These are phyloP conservation scores for Unio delphinus DNA, from an alignment of 2,888 invertebrate species.

Conservation along the genomic window DNA sequence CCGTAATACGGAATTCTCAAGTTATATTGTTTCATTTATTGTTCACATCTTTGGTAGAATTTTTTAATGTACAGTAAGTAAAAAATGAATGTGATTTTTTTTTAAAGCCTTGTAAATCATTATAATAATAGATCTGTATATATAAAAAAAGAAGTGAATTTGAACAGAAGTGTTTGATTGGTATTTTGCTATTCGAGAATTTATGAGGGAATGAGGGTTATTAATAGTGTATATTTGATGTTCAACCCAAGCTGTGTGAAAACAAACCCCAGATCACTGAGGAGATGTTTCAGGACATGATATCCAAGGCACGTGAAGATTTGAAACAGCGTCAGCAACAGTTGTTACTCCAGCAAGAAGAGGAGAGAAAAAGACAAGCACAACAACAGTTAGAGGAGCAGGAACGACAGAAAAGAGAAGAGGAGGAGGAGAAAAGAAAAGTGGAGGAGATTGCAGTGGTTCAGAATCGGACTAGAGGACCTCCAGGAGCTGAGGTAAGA, in stretches of 20 bases:
- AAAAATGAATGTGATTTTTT: too few relatives aligned
- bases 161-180: too few relatives aligned
- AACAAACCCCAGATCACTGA: conserved; percentile 75
- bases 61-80: too few relatives aligned
- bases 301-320: conserved; percentile 76
- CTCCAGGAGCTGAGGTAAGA: neutral
- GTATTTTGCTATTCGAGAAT: too few relatives aligned
- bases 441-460: neutral
- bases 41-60: too few relatives aligned
- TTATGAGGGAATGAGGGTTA: too few relatives aligned
- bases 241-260: conserved; percentile 61
- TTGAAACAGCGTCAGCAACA: conserved; percentile 60
- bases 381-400: neutral
- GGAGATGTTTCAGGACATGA: conserved; percentile 92
- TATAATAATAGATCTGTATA: too few relatives aligned
- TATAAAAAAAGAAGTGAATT: too few relatives aligned
- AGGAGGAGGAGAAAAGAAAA: neutral
- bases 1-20: too few relatives aligned
- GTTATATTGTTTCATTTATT: too few relatives aligned
- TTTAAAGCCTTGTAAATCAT: too few relatives aligned
- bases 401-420: neutral
- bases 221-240: neutral
- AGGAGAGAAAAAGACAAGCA: neutral
- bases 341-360: conserved; percentile 48
- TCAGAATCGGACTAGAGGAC: neutral